A percentile compares a stretch with the other conserved stretches of the same genome.
Evolutionary conservation across 2,888 invertebrate genomes (phyloP).

Genomic region (Callosobruchus maculatus): DNA sequence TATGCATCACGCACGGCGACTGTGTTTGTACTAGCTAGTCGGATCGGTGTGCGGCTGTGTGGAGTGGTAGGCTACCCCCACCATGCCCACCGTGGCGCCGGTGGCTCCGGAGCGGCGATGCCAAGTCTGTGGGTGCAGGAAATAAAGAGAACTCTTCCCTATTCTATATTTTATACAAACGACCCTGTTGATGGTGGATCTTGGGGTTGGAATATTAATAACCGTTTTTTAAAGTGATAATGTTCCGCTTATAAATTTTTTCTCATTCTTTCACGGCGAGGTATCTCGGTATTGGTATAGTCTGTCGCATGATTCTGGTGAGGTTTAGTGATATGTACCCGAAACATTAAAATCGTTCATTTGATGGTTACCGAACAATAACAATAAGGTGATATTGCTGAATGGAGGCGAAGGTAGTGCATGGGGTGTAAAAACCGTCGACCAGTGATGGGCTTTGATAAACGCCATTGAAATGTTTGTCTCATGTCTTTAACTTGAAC

Average conservation of each 20-base stretch:
- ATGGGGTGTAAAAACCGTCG: too few species aligned
- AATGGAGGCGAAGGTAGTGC: too few species aligned
- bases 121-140: background rate
- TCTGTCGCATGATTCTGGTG: too few species aligned
- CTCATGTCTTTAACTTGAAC: too few species aligned
- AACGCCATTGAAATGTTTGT: too few species aligned
- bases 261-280: too few species aligned
- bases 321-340: too few species aligned
- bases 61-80: slow-evolving; percentile 2
- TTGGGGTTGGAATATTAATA: background rate
- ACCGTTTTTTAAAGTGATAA: background rate
- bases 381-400: too few species aligned
- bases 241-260: background rate
- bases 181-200: background rate
- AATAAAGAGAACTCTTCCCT: background rate
- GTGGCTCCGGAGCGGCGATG: background rate
- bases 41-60: slow-evolving; percentile 37
- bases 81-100: slow-evolving; percentile 26
- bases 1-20: slow-evolving; percentile 56
- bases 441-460: too few species aligned
- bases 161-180: background rate
- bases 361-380: too few species aligned
- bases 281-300: too few species aligned
- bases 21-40: slow-evolving; percentile 60
- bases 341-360: too few species aligned